Percentiles rank a stretch among this genome's conserved stretches.
These are phyloP conservation scores for Poecile atricapillus DNA, from an alignment of 2,113 vertebrate species.

Conservation along the genomic window DNA sequence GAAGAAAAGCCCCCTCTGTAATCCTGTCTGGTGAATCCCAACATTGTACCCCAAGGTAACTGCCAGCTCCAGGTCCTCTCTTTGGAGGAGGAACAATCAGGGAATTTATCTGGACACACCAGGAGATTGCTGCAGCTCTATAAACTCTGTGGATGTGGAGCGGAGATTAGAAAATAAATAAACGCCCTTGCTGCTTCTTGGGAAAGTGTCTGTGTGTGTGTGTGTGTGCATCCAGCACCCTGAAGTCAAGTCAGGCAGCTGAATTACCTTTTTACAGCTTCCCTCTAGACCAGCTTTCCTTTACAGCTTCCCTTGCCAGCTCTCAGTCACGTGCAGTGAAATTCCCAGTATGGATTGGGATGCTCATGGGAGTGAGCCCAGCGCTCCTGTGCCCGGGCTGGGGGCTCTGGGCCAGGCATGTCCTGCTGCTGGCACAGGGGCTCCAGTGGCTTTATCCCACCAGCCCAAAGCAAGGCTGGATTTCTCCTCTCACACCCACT, in stretches of 20 bases:
- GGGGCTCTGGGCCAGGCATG: background rate
- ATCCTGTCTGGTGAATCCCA: constrained; percentile 64
- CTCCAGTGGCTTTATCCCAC: background rate
- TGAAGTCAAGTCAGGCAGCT: background rate
- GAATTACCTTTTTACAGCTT: background rate
- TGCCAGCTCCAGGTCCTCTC: background rate
- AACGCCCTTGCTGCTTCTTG: background rate
- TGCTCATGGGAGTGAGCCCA: accelerated
- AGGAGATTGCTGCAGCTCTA: background rate
- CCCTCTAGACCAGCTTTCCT: background rate
- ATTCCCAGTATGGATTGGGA: background rate
- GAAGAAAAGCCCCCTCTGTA: constrained; percentile 67
- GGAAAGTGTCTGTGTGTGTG: background rate
- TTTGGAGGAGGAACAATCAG: constrained; percentile 6
- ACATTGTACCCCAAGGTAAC: constrained; percentile 30
- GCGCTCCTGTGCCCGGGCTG: background rate
- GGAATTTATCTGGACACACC: constrained; percentile 30
- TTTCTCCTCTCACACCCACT: background rate
- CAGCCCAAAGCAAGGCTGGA: background rate
- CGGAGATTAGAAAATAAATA: background rate
- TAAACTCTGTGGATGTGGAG: background rate
- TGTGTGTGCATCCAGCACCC: too few species aligned
- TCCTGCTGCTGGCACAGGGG: background rate
- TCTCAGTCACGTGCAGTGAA: accelerated
- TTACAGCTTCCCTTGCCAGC: background rate